Evolutionary conservation across 2,888 invertebrate species (phyloP), one percentile per base, ranked within the genome.

Genomic region (Shargacucullia verbasci): DNA sequence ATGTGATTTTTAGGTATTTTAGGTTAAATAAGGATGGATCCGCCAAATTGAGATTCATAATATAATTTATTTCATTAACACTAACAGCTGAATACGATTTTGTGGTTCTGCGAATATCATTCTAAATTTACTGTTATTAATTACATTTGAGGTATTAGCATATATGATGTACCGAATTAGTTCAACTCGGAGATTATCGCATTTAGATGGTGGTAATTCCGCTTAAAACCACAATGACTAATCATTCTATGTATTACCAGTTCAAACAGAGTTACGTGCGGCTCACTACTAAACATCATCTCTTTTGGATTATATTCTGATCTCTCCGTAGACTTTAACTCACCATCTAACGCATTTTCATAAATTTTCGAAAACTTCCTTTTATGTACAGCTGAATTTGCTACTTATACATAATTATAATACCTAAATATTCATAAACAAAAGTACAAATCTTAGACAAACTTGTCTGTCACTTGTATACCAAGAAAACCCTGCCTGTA

Each of bases 151-250:
- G 20, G 20, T 14, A 0, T 46, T 20, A 12, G 6, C 2, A 35
- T 12, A 35, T 12, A 13, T 41, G 11, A 13, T 13, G 29, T 61
- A 61, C 62, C 70, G 33, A 40, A 63, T 63, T 69, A 61, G 25
- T 67, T 45, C 53, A 69, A 62, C 69, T 50, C 62, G 45, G 14
- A 45, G 62, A 62, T 61, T 46, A 61, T 69, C 52, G 37, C 14
- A 27, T 69, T 50, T 40, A 52, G 62, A 63, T 69, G 69, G 52
- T 62, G 37, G 27, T 61, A 41, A 69, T 50, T 5, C 62, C 15
- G 39, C 29, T 69, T 41, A 38, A 46, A 63, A 63, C 70, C 52
- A 61, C 62, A 69, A 38, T 25, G 0, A 50, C 15, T 4, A n/a
- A 14, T 61, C 68, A 61, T 50, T 68, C 52, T 50, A 20, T 50